Base-by-base conservation (phyloP, 2,888 invertebrate genomes). In the Keiferia lycopersicella region DNA sequence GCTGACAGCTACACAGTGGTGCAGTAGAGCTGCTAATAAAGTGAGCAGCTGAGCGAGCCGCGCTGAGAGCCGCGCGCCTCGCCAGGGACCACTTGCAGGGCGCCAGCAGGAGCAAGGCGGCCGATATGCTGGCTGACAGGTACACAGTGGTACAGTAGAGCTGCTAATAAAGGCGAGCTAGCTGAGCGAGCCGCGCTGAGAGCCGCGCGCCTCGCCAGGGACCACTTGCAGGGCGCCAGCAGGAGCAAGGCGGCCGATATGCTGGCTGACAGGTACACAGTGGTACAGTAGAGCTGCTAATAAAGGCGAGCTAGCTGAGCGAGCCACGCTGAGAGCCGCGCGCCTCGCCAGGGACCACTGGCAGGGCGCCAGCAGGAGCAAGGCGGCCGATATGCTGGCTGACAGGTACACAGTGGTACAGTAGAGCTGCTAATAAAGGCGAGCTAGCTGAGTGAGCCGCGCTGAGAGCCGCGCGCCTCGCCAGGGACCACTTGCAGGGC, bases 181-280 rank as follows among this genome's bases (percentile, higher is more conserved):
- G 91, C 91, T 10, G 91, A 92, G 82, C 84, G 92, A 0, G 92
- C 91, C 1, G 90, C 91, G 8, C 73, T 92, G 64, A 77, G 92
- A 0, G 92, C 91, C 10, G 91, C 91, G 0, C 68, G 91, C 0
- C 77, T 92, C 0, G 91, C 91, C 0, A 70, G 92, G 3, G 92
- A 92, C 73, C 87, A 88, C 16, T 78, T 92, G 72, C 82, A 75
- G 12, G 79, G 76, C 3, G 68, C 68, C 0, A 65, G 71, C 0
- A 72, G 84, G 53, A 62, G 74, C 0, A 73, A 71, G 18, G 90
- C 90, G 16, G 89, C 91, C 0, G 79, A 82, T 45, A 73, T 87
- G 82, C 81, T 91, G 2, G 84, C 86, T 0, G 83, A 88, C 3
- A 83, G 89, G 90, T 88, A 34, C 14, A n/a, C n/a, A n/a, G n/a